These are phyloP conservation scores for Balanococcus diminutus DNA, from an alignment of 2,888 invertebrate genomes.

Conservation along the genomic window DNA sequence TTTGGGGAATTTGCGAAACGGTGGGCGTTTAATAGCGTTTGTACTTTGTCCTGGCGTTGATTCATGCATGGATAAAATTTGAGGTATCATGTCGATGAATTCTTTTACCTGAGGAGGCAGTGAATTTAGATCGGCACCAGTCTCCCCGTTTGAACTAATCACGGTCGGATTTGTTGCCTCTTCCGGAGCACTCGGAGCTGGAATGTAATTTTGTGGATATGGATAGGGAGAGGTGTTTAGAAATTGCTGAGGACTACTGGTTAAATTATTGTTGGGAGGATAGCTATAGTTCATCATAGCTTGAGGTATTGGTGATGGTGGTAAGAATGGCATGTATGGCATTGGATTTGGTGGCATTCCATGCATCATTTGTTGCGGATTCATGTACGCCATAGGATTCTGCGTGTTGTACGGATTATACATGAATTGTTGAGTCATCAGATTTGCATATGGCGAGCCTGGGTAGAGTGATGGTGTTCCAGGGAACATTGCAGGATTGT, in stretches of 20 bases:
- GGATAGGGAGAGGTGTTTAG: neutral
- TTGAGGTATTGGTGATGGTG: neutral
- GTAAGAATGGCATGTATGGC: neutral
- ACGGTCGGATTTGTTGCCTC: neutral
- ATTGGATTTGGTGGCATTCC: neutral
- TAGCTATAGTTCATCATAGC: neutral
- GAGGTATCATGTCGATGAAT: constrained; percentile 52
- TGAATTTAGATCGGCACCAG: constrained; percentile 5
- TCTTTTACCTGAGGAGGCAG: constrained; percentile 52
- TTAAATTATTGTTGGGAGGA: neutral
- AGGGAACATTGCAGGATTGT: neutral
- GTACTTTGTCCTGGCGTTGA: neutral
- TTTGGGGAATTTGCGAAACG: neutral
- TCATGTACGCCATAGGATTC: neutral
- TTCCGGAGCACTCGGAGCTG: neutral
- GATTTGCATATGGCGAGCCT: neutral
- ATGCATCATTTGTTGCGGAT: constrained; percentile 17
- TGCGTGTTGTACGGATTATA: neutral
- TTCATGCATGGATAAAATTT: constrained; percentile 47
- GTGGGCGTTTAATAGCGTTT: neutral
- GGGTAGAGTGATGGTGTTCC: neutral
- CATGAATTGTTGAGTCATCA: neutral
- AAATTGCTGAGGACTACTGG: neutral
- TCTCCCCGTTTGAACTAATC: constrained; percentile 32
- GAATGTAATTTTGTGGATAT: neutral